Evolutionary conservation across 2,888 invertebrate species (phyloP), one percentile per base, ranked within the genome.

Genomic region (Matsumyia berberina): DNA sequence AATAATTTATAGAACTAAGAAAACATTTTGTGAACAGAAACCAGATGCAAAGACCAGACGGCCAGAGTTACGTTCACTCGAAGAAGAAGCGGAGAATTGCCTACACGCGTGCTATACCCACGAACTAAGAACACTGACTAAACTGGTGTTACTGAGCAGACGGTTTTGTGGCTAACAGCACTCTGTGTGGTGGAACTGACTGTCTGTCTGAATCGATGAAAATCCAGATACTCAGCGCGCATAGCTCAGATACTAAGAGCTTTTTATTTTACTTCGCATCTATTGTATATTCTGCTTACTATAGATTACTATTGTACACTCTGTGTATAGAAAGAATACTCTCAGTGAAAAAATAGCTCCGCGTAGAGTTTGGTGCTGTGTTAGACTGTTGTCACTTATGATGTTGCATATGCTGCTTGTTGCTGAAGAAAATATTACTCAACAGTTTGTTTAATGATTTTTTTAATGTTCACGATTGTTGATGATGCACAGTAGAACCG

Each of bases 121-220:
- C 89, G 88, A 88, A 88, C 88, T 88, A 89, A 89, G 90, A 90
- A 90, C 91, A 89, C 89, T 89, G 90, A 90, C 90, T 90, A 89
- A 90, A 88, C 87, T 86, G 81, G 72, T 69, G 69, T 64, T 74
- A 66, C 74, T 80, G 80, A 69, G 73, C 67, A 67, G 60, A 67
- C 73, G 37, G 66, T 78, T 66, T 78, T 73, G 76, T 80, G 74
- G 70, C 62, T 72, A 78, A 76, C 76, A 76, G 42, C 76, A 81
- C 69, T 76, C 62, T 66, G 46, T 49, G 51, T 29, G 51, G 64
- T 69, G 79, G 79, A 73, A 73, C 58, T 73, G 69, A 60, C 58
- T 74, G 79, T 49, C 39, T 72, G 60, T 57, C 46, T 72, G 58
- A 78, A 60, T 53, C 60, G 62, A 79, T 76, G 80, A 80, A 85